Evolutionary conservation across 2,113 vertebrate genomes (phyloP).

Genomic region (Copsychus sechellarum): DNA sequence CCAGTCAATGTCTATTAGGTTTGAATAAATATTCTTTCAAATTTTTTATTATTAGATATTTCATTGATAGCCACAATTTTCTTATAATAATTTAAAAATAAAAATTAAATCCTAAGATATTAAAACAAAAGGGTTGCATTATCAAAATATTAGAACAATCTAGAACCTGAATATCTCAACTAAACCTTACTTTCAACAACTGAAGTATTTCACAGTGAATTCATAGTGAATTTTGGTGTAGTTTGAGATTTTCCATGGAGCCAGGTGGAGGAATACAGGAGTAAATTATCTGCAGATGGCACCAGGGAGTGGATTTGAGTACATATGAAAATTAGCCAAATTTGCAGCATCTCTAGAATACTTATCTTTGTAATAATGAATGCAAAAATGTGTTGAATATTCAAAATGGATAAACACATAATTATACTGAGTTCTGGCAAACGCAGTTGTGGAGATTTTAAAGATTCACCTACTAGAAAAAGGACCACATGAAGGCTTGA

Average conservation of each 20-base stretch:
- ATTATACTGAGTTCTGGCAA: neutral
- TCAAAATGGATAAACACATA: neutral
- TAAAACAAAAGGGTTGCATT: neutral
- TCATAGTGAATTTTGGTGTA: neutral
- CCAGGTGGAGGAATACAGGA: neutral
- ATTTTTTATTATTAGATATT: neutral
- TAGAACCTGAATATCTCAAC: neutral
- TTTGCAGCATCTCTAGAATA: neutral
- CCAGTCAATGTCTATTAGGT: neutral
- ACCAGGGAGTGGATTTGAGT: neutral
- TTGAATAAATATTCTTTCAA: neutral
- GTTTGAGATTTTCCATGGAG: neutral
- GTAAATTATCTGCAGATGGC: neutral
- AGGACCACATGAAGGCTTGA: neutral
- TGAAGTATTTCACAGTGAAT: neutral
- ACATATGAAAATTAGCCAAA: neutral
- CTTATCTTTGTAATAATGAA: neutral
- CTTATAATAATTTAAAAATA: neutral
- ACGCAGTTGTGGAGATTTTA: neutral
- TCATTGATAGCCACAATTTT: neutral
- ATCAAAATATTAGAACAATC: neutral
- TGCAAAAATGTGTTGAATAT: neutral
- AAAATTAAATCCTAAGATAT: neutral
- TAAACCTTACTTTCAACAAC: neutral
- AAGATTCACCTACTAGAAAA: neutral